Percentiles rank a stretch among this genome's conserved stretches.
phyloP scores from a whole-genome alignment of 2,797 vertebrate species.

The Pipistrellus pygmaeus region DNA sequence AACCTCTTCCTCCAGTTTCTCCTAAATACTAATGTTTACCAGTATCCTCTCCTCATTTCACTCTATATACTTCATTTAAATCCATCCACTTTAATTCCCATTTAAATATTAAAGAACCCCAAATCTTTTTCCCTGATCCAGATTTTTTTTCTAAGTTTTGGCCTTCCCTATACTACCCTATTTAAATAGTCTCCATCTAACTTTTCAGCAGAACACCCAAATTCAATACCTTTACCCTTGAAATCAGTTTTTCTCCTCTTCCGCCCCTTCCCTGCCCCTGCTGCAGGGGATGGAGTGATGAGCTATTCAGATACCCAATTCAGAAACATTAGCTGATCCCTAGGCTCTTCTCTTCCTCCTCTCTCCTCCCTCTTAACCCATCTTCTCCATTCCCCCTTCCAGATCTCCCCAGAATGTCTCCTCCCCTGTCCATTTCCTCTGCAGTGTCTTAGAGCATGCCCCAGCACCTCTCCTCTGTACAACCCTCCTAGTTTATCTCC shows the following conservation, averaged over 20 bases:
- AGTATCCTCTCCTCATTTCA: background rate
- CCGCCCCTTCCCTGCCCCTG: background rate
- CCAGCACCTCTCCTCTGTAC: background rate
- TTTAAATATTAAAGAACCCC: background rate
- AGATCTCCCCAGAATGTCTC: background rate
- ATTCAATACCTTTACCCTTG: background rate
- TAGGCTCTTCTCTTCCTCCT: background rate
- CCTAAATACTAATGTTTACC: background rate
- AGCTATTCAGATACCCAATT: background rate
- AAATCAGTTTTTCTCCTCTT: background rate
- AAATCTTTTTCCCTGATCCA: background rate
- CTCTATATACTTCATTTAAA: background rate
- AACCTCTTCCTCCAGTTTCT: background rate
- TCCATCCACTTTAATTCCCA: background rate
- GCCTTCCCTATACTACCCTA: background rate
- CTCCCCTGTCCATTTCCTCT: background rate
- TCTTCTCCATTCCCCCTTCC: background rate
- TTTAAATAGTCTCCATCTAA: background rate
- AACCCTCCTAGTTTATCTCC: background rate
- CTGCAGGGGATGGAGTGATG: fast-evolving
- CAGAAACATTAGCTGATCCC: background rate
- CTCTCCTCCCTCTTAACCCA: too few relatives aligned
- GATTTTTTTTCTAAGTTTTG: background rate
- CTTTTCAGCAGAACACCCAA: background rate
- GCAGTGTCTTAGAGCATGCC: background rate